Evolutionary conservation across 2,113 vertebrate genomes (phyloP).

Genomic region (Clarias magur): DNA sequence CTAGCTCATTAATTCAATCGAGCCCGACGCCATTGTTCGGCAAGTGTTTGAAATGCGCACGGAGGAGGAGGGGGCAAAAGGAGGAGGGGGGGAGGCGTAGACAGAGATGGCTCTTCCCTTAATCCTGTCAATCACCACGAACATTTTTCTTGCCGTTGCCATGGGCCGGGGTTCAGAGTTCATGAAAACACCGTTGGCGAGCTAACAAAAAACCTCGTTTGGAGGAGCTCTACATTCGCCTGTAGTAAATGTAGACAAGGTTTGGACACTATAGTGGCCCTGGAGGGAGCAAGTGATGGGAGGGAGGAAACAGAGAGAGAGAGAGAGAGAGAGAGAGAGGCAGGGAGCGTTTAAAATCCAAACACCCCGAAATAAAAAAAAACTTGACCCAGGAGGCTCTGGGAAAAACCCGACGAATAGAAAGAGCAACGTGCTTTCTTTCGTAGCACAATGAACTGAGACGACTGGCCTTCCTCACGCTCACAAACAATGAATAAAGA

Average conservation of each 20-base stretch:
- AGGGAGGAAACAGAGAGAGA: slow-evolving; percentile 67
- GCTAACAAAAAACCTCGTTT: slow-evolving; percentile 97
- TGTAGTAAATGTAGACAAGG: slow-evolving; percentile 96
- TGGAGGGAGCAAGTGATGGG: slow-evolving; percentile 74
- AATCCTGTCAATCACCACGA: slow-evolving; percentile 99
- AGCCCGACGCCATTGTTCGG: slow-evolving; percentile 97
- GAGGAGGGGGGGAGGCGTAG: background rate
- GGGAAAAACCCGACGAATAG: slow-evolving; percentile 97
- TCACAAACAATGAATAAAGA: background rate
- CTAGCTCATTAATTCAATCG: slow-evolving; percentile 99
- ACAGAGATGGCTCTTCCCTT: slow-evolving; percentile 78
- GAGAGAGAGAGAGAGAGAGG: slow-evolving; percentile 73
- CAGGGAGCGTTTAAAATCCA: slow-evolving; percentile 92
- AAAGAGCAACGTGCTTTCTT: slow-evolving; percentile 88
- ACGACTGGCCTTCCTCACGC: background rate
- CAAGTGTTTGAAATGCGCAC: slow-evolving; percentile 99
- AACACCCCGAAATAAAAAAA: slow-evolving; percentile 85
- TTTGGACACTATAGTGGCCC: slow-evolving; percentile 88
- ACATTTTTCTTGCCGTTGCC: slow-evolving; percentile 99
- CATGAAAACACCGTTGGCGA: slow-evolving; percentile 99
- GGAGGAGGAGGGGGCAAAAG: slow-evolving; percentile 70
- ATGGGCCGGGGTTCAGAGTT: slow-evolving; percentile 97
- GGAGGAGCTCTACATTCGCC: slow-evolving; percentile 89
- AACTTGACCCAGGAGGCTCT: slow-evolving; percentile 98
- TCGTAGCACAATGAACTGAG: slow-evolving; percentile 83